Conservation (phyloP, 2,113 vertebrate species). For the Morone chrysops region DNA sequence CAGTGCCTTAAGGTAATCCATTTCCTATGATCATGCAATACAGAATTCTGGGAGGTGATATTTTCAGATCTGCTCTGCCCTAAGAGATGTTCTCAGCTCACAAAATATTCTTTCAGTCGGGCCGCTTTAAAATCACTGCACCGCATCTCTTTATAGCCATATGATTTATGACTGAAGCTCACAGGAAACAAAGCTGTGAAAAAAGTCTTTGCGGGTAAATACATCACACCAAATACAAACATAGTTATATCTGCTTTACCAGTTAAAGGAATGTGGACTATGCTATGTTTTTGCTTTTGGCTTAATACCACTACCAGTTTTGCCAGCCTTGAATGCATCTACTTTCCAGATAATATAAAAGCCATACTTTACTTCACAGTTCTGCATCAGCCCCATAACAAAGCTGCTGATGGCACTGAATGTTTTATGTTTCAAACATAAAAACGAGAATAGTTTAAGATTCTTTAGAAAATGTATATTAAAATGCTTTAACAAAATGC, state of each 20-base stretch:
- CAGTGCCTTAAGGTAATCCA: conserved; percentile 57
- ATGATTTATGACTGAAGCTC: conserved; percentile 60
- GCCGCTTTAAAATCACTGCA: conserved; percentile 48
- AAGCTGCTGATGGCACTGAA: neutral
- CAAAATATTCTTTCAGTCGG: conserved; percentile 53
- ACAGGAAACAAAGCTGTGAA: conserved; percentile 47
- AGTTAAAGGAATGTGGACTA: neutral
- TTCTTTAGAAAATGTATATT: neutral
- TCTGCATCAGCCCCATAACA: neutral
- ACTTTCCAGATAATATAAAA: conserved; percentile 22
- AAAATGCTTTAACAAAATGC: conserved; percentile 5
- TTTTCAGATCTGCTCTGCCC: conserved; percentile 61
- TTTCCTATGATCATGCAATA: conserved; percentile 51
- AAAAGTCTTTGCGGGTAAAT: conserved; percentile 33
- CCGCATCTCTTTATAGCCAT: conserved; percentile 50
- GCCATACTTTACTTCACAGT: neutral
- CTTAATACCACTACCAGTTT: neutral
- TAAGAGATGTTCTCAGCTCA: conserved; percentile 59
- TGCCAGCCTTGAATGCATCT: neutral
- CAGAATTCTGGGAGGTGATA: conserved; percentile 56
- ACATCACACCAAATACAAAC: conserved; percentile 27
- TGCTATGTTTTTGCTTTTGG: neutral
- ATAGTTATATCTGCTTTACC: conserved; percentile 20
- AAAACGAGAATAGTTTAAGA: neutral
- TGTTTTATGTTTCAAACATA: neutral